Evolutionary conservation across 2,797 vertebrate genomes (phyloP), one percentile per base, ranked within the genome.

Genomic region (Sylvia borin): DNA sequence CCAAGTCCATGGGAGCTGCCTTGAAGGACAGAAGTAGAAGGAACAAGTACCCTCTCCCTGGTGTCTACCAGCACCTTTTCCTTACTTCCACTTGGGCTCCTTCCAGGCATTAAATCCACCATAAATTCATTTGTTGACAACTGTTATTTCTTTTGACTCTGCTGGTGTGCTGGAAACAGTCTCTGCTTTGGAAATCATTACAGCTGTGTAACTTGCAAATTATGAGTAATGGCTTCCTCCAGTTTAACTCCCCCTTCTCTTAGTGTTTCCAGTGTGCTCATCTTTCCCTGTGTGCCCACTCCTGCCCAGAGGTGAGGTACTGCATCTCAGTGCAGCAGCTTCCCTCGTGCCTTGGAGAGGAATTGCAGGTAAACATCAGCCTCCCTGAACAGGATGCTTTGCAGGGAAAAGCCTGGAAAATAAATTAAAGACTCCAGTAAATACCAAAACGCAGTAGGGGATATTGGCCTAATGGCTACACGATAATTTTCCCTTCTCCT

Each of bases 171-270:
- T 87, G 67, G 93, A 88, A 90, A 64, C 67, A 76, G 70, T 55
- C 34, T 88, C 74, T 90, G 71, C 71, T 88, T 82, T 92, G 93
- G 95, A 95, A 95, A 86, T 87, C 74, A 34, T 87, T 93, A 72
- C 62, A 78, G 45, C 54, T 90, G 38, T 58, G 25, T 54, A 81
- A 73, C 74, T 94, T 85, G 77, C 16, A 89, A 73, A 70, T 47
- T 48, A n/a, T 93, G 93, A 90, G 32, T 78, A 91, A 95, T 85
- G 32, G 19, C 72, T 94, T 92, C 76, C 70, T 94, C 43, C 36
- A 17, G 2, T 60, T 88, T 86, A 86, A 61, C 36, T 50, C 36
- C 16, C 10, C 5, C 18, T 66, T 57, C n/a, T 58, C 67, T 34
- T 38, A 36, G 8, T 65, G 38, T 64, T 94, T 79, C 32, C 71